A percentile compares a stretch with the other conserved stretches of the same genome.
Evolutionary conservation across 2,888 invertebrate genomes (phyloP).

Genomic region (Leucoptera coffeella): DNA sequence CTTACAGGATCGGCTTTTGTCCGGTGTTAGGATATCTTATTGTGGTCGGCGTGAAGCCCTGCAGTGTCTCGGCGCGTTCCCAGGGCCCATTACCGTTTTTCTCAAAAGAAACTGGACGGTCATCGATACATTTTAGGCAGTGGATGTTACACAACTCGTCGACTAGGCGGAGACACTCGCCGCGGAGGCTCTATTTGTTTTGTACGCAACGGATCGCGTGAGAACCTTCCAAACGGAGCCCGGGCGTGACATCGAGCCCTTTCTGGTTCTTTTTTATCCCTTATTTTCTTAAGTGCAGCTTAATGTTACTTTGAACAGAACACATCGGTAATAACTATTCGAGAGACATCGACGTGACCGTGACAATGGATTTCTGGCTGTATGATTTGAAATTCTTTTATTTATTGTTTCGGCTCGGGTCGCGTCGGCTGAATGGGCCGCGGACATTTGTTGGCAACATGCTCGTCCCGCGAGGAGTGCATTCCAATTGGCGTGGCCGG

Average conservation of each 20-base stretch:
- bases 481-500: too few species aligned
- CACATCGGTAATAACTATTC: constrained; percentile 26
- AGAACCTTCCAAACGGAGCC: constrained; percentile 41
- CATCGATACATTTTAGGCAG: not conserved
- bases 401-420: constrained; percentile 3
- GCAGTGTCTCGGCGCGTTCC: too few species aligned
- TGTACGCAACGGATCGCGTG: constrained; percentile 31
- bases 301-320: constrained; percentile 22
- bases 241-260: constrained; percentile 45
- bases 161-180: constrained; percentile 16
- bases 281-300: constrained; percentile 21
- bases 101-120: constrained; percentile 7
- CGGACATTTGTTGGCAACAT: too few species aligned
- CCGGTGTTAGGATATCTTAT: constrained; percentile 17
- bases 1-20: constrained; percentile 12
- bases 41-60: constrained; percentile 13
- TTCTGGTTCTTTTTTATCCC: constrained; percentile 20
- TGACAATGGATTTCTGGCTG: constrained; percentile 24
- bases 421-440: too few species aligned
- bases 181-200: constrained; percentile 34
- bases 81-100: constrained; percentile 7
- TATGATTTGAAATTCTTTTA: constrained; percentile 2
- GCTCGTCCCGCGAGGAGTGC: too few species aligned
- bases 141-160: not conserved
- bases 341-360: constrained; percentile 27